Percentiles rank a stretch among this genome's conserved stretches.
phyloP scores from a whole-genome alignment of 1,140 invertebrate genomes.

The Rhopalosiphum padi region DNA sequence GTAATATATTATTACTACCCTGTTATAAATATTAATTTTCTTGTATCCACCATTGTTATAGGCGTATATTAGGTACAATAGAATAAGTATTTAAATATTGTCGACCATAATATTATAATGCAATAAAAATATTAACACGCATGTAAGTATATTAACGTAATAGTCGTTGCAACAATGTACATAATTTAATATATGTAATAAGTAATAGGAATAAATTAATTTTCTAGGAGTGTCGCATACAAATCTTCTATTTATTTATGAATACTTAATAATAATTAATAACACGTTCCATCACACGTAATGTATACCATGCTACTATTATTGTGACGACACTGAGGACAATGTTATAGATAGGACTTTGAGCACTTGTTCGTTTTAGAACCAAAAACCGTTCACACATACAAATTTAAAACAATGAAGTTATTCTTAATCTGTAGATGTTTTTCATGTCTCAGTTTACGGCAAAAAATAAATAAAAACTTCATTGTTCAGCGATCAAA shows the following conservation, averaged over 20 bases:
- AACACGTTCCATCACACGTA: not conserved
- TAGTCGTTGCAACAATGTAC: not conserved
- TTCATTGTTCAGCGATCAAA: conserved; percentile 35
- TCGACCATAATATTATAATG: not conserved
- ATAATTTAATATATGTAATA: not conserved
- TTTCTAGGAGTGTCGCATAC: not conserved
- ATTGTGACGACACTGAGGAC: not conserved
- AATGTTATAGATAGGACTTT: not conserved
- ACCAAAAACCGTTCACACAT: conserved; percentile 13
- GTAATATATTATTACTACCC: not conserved
- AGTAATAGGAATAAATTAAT: conserved; percentile 2
- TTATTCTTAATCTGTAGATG: not conserved
- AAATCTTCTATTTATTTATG: not conserved
- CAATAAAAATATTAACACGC: not conserved
- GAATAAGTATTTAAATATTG: not conserved
- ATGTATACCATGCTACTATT: not conserved
- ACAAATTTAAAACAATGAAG: conserved; percentile 29
- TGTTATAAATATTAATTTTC: not conserved
- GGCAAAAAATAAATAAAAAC: not conserved
- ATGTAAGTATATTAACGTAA: not conserved
- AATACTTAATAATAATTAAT: not conserved
- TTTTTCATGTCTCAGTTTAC: conserved; percentile 24
- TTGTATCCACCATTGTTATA: not conserved
- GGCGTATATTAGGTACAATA: not conserved
- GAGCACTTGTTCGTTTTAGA: not conserved